Conservation (phyloP, 64 coral and sea anemone species). For the Hydrozoanthus tunicans region DNA sequence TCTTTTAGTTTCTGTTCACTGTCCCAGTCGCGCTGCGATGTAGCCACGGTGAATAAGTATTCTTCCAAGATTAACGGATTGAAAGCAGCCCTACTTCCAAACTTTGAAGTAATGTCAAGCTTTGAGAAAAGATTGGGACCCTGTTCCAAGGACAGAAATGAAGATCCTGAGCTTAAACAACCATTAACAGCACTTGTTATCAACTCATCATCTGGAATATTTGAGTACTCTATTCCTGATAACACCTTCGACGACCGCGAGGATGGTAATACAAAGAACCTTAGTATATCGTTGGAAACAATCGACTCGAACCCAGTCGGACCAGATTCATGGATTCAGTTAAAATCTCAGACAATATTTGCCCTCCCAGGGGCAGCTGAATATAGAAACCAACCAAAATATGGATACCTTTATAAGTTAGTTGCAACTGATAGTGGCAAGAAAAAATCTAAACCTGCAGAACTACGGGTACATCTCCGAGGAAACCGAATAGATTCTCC, state of each 20-base stretch:
- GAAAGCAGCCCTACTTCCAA: slow-evolving; percentile 31
- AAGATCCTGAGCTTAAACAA: not conserved
- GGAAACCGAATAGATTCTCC: slow-evolving; percentile 6
- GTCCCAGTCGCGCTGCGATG: slow-evolving; percentile 18
- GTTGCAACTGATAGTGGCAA: slow-evolving; percentile 23
- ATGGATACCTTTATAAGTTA: not conserved
- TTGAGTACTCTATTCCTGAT: slow-evolving; percentile 11
- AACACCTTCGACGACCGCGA: slow-evolving; percentile 38
- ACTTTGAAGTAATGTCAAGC: not conserved
- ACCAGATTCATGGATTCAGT: slow-evolving; percentile 46
- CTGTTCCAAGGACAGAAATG: slow-evolving; percentile 10
- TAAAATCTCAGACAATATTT: slow-evolving; percentile 29
- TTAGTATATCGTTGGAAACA: slow-evolving; percentile 19
- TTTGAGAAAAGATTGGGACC: slow-evolving; percentile 38
- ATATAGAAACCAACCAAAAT: slow-evolving; percentile 13
- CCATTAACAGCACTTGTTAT: not conserved
- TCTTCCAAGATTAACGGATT: slow-evolving; percentile 21
- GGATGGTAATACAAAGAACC: slow-evolving; percentile 32
- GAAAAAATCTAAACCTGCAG: not conserved
- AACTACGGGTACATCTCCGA: not conserved
- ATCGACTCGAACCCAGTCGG: not conserved
- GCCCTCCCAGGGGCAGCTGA: slow-evolving; percentile 6
- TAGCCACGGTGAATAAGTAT: not conserved
- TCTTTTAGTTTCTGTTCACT: slow-evolving; percentile 45
- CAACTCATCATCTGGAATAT: slow-evolving; percentile 29